phyloP scores from a whole-genome alignment of 2,113 vertebrate species.

The Melanocharis versteri region DNA sequence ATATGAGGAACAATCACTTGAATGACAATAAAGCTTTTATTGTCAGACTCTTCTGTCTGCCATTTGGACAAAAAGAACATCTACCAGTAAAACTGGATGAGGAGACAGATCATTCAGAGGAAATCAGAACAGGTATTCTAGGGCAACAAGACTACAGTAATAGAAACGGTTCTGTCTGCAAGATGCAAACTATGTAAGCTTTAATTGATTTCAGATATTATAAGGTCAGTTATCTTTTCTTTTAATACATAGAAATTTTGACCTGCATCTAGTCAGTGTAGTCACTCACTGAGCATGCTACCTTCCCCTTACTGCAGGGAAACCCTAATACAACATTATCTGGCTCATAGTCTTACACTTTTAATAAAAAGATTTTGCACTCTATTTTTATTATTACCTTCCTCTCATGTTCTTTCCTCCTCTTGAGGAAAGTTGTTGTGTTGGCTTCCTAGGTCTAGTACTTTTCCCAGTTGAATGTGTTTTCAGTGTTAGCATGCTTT shows the following conservation, averaged over 20 bases:
- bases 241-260: background rate
- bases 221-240: background rate
- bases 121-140: background rate
- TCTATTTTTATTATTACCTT: background rate
- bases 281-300: accelerated
- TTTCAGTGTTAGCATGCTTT: background rate
- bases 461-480: background rate
- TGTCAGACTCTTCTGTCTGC: background rate
- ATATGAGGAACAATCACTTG: background rate
- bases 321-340: background rate
- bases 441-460: background rate
- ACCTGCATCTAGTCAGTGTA: background rate
- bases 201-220: background rate
- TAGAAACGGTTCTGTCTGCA: background rate
- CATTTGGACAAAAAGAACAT: background rate
- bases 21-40: background rate
- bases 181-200: background rate
- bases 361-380: background rate
- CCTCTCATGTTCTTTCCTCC: background rate
- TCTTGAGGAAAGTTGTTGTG: background rate
- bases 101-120: background rate
- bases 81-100: background rate
- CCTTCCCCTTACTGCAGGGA: background rate
- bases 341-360: background rate
- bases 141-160: background rate